A percentile compares a stretch with the other conserved stretches of the same genome.
Evolutionary conservation across 2,797 vertebrate genomes (phyloP).

Genomic region (Triplophysa yarkandensis): DNA sequence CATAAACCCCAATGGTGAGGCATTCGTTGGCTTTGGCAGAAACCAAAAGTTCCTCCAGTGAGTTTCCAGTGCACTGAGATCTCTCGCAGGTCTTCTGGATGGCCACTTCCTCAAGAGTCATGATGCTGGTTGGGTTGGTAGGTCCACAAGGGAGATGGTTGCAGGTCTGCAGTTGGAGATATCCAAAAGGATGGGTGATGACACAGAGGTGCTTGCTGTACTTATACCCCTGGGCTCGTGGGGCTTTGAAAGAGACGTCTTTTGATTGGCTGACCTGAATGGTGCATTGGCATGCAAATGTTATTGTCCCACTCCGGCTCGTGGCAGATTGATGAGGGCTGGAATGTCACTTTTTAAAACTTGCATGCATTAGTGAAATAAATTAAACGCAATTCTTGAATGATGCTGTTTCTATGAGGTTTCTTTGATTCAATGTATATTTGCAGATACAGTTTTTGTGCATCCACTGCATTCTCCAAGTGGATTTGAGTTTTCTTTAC

Average conservation of each 20-base stretch:
- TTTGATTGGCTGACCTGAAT: conserved; percentile 72
- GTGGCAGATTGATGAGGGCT: conserved; percentile 79
- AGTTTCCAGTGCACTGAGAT: conserved; percentile 80
- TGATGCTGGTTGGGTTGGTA: conserved; percentile 56
- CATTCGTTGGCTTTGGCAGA: conserved; percentile 86
- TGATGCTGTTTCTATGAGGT: neutral
- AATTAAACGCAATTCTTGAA: neutral
- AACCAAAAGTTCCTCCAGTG: conserved; percentile 84
- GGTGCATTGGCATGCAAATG: conserved; percentile 78
- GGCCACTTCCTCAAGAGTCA: conserved; percentile 78
- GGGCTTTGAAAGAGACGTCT: conserved; percentile 60
- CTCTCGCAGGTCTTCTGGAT: conserved; percentile 69
- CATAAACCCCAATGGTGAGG: conserved; percentile 92
- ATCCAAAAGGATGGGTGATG: conserved; percentile 59
- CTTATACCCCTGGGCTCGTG: conserved; percentile 70
- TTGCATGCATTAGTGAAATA: neutral
- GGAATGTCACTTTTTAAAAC: conserved; percentile 34
- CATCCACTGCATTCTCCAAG: neutral
- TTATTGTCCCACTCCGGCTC: conserved; percentile 74
- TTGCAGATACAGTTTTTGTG: neutral
- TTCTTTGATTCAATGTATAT: neutral
- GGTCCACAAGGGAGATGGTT: conserved; percentile 27
- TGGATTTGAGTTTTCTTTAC: neutral
- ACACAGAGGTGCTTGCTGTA: neutral
- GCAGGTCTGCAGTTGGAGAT: conserved; percentile 26